Evolutionary conservation across 2,113 vertebrate species (phyloP), one percentile per base, ranked within the genome.

Genomic region (Clinocottus analis): DNA sequence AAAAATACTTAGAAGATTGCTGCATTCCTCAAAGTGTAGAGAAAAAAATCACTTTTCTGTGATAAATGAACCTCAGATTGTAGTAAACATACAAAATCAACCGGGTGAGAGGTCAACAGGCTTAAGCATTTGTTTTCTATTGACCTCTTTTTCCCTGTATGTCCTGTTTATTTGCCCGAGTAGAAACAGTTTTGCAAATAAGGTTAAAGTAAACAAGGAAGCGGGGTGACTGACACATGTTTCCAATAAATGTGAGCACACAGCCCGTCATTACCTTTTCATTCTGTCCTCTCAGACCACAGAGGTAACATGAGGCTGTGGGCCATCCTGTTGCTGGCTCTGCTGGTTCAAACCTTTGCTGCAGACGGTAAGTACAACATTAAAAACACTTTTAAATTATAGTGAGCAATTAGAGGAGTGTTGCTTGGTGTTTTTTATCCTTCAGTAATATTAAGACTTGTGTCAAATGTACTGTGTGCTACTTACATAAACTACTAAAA

Each of bases 291-390:
- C 64, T 58, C 17, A 68, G 70, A 61, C 69, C 21, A 21, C 69
- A 49, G 77, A 88, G 87, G 19, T 73, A 89, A 80, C 84, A 96
- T 95, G 95, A 91, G 45, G 83, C 89, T 86, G 63, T 60, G 90
- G 85, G 60, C 70, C 2, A 39, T 76, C 13, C 70, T 95, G 5
- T 17, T 92, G 71, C 84, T 95, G 70, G 83, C 85, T 67, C 82
- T 94, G 59, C 55, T 95, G 0, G 0, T 87, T 3, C 1, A 23
- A 1, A 25, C 61, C 10, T 89, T 87, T 3, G 86, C 89, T 16
- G 66, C 59, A 35, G 91, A 94, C 0, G 91, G 93, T 95, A 73
- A 93, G 93, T 77, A 41, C 23, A 39, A 58, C 3, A 43, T 55
- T 43, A 27, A 58, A 61, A 71, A 61, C 2, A 7, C 1, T 47